Base-by-base conservation (phyloP, 2,797 vertebrate genomes). In the Ptychadena robeensis region DNA sequence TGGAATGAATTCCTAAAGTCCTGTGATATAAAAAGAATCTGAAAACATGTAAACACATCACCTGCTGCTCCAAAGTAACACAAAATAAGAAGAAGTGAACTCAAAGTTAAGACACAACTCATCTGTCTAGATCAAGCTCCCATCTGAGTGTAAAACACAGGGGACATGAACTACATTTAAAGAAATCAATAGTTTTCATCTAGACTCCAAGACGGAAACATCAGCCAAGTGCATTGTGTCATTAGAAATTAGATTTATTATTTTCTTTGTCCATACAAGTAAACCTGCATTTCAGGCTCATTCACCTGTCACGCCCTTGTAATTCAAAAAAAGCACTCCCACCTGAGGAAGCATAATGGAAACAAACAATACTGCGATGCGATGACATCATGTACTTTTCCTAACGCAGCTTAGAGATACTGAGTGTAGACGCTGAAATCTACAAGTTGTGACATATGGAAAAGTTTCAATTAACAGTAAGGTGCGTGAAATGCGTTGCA, bases 151-250 rank as follows among this genome's bases (percentile, higher is more conserved):
- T 61, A 83, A 83, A 70, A 67, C 83, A 53, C 61, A 2, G 44
- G 83, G 57, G 78, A 85, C 57, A 71, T 76, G 80, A 64, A 81
- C 71, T 57, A 67, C 72, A 81, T 81, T 85, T 80, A 76, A 65
- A 76, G 59, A 35, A 38, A 85, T 85, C 83, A 85, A 85, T 85
- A 85, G 75, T 76, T 75, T 81, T 81, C 83, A 85, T 85, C 38
- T 81, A 57, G 72, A 76, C 63, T 75, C 65, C 15, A 76, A 76
- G 72, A 75, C 30, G 48, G 82, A 84, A 73, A 80, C 65, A 85
- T 76, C 78, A 81, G 65, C 57, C 68, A 63, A 64, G 78, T 32
- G 72, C 68, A 71, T 71, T 71, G 66, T 48, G 78, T 40, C 31
- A 66, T 64, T 66, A 74, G 75, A 38, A 76, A 53, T 75, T 40